phyloP scores from a whole-genome alignment of 2,888 invertebrate genomes.

The Sturmia bella region DNA sequence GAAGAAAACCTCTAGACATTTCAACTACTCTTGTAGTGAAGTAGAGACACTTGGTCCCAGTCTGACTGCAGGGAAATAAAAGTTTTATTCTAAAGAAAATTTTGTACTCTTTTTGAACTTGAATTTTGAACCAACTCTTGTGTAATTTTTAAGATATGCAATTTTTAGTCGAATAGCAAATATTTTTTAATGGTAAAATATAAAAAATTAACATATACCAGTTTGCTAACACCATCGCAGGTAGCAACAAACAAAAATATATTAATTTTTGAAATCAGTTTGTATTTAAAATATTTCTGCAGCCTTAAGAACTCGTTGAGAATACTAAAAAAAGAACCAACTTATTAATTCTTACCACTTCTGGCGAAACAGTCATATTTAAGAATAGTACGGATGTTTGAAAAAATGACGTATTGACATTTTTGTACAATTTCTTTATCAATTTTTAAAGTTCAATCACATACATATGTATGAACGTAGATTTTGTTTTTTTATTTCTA shows the following conservation, averaged over 20 bases:
- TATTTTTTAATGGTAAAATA: background rate
- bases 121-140: too few species aligned
- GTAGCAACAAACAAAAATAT: conserved; percentile 2
- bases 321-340: conserved; percentile 6
- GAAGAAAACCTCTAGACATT: too few species aligned
- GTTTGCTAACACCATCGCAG: conserved; percentile 41
- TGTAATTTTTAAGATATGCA: too few species aligned
- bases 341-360: background rate
- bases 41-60: too few species aligned
- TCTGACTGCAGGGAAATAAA: too few species aligned
- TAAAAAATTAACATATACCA: background rate
- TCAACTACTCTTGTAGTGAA: too few species aligned
- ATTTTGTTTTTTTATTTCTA: background rate
- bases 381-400: background rate
- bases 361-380: background rate
- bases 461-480: background rate
- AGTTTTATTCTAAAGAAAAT: too few species aligned
- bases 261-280: too few species aligned
- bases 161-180: background rate
- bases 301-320: background rate
- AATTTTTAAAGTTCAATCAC: conserved; percentile 51
- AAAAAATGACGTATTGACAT: conserved; percentile 4
- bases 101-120: too few species aligned
- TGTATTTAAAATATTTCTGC: too few species aligned
- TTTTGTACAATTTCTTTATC: conserved; percentile 28